phyloP scores from a whole-genome alignment of 2,113 vertebrate species.

The Conger conger region DNA sequence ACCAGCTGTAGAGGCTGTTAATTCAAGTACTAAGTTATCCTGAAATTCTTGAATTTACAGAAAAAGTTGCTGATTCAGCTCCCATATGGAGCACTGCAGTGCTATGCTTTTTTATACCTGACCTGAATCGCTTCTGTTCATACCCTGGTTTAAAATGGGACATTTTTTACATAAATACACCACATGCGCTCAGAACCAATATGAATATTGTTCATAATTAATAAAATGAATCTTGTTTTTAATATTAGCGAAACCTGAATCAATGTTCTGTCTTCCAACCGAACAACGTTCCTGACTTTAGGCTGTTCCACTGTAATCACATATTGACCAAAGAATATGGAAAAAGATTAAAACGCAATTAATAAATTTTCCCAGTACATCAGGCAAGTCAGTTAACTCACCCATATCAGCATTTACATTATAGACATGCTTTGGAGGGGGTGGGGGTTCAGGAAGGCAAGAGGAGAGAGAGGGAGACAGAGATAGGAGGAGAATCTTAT shows the following conservation, averaged over 20 bases:
- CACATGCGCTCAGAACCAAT: too few species aligned
- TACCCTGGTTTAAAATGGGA: neutral
- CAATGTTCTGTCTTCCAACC: neutral
- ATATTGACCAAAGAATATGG: neutral
- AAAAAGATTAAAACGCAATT: neutral
- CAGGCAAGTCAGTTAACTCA: constrained; percentile 23
- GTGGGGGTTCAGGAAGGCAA: neutral
- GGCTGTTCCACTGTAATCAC: neutral
- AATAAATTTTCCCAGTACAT: constrained; percentile 24
- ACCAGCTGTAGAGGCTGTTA: neutral
- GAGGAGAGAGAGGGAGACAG: neutral
- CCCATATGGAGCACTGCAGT: neutral
- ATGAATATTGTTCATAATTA: too few species aligned
- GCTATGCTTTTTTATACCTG: neutral
- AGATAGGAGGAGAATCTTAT: constrained; percentile 54
- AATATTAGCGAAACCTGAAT: neutral
- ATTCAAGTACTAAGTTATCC: neutral
- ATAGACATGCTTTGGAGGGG: constrained; percentile 9
- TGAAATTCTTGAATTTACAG: neutral
- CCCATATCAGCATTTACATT: constrained; percentile 21
- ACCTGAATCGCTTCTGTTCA: neutral
- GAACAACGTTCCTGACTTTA: neutral
- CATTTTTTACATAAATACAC: too few species aligned
- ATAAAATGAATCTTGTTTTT: too few species aligned
- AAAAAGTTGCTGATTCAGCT: neutral